A percentile compares a stretch with the other conserved stretches of the same genome.
These are phyloP conservation scores for Distichodus sexfasciatus DNA, from an alignment of 2,797 vertebrate genomes.

Conservation along the genomic window DNA sequence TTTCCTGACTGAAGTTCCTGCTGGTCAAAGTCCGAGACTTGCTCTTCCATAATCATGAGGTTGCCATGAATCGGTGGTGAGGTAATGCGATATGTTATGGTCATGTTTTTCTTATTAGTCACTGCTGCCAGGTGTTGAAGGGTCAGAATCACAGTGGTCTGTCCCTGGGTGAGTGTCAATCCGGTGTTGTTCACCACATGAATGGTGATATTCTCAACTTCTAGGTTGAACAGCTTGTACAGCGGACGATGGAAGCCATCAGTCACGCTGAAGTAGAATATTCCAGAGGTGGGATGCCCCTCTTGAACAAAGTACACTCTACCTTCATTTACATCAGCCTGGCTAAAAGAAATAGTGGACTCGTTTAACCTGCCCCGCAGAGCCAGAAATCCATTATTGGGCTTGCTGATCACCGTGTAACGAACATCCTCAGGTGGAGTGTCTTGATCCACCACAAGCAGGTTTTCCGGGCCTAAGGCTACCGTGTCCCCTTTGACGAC, in stretches of 20 bases:
- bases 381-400: slow-evolving; percentile 84
- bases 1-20: slow-evolving; percentile 74
- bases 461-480: slow-evolving; percentile 73
- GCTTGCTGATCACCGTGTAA: slow-evolving; percentile 79
- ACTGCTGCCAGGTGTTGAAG: slow-evolving; percentile 78
- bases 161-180: slow-evolving; percentile 79
- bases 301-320: slow-evolving; percentile 84
- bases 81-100: slow-evolving; percentile 79
- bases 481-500: slow-evolving; percentile 79
- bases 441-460: slow-evolving; percentile 86
- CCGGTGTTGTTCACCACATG: slow-evolving; percentile 82
- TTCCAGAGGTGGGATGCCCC: slow-evolving; percentile 79
- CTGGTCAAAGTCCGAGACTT: slow-evolving; percentile 77
- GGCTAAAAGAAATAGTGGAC: slow-evolving; percentile 80
- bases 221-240: slow-evolving; percentile 85
- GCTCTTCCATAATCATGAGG: slow-evolving; percentile 74
- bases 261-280: slow-evolving; percentile 89
- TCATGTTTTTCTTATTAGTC: slow-evolving; percentile 76
- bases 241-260: slow-evolving; percentile 86
- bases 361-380: slow-evolving; percentile 70
- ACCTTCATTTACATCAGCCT: slow-evolving; percentile 81
- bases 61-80: slow-evolving; percentile 76
- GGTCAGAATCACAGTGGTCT: slow-evolving; percentile 73
- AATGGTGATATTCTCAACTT: slow-evolving; percentile 78
- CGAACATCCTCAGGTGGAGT: slow-evolving; percentile 82